phyloP scores from a whole-genome alignment of 2,888 invertebrate species.

The Epinotia demarniana region DNA sequence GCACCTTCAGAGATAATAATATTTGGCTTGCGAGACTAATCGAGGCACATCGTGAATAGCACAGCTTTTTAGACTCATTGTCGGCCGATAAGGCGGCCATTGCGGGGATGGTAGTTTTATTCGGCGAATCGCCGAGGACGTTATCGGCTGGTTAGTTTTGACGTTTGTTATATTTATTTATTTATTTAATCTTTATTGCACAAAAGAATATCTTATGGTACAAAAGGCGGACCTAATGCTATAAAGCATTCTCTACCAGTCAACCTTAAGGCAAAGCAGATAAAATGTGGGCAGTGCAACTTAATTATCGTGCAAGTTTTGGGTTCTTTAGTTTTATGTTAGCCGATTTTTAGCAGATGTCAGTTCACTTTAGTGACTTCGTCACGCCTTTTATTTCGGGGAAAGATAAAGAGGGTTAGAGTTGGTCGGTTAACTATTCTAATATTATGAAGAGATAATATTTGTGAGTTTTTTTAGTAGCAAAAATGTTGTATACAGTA shows the following conservation, averaged over 20 bases:
- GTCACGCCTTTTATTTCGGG: background rate
- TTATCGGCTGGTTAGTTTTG: slow-evolving; percentile 38
- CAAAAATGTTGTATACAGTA: no score
- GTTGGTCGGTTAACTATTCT: no score
- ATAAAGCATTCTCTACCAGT: no score
- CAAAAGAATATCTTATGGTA: no score
- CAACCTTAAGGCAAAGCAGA: no score
- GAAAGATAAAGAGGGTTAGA: background rate
- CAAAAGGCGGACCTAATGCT: no score
- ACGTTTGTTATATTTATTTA: slow-evolving; percentile 34
- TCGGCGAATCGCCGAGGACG: slow-evolving; percentile 19
- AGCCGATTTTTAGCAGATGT: slow-evolving; percentile 18
- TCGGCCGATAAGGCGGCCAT: slow-evolving; percentile 32
- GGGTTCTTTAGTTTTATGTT: slow-evolving; percentile 5
- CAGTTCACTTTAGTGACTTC: slow-evolving; percentile 13
- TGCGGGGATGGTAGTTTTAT: slow-evolving; percentile 32
- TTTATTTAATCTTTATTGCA: no score
- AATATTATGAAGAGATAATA: no score
- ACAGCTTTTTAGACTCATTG: slow-evolving; percentile 34
- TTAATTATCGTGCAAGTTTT: slow-evolving; percentile 34
- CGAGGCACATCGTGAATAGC: background rate
- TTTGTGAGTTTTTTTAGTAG: no score
- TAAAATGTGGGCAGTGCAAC: no score
- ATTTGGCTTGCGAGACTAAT: background rate
- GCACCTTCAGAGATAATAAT: no score